Base-by-base conservation (phyloP, 23 tunicate species). In the Halocynthia roretzi region DNA sequence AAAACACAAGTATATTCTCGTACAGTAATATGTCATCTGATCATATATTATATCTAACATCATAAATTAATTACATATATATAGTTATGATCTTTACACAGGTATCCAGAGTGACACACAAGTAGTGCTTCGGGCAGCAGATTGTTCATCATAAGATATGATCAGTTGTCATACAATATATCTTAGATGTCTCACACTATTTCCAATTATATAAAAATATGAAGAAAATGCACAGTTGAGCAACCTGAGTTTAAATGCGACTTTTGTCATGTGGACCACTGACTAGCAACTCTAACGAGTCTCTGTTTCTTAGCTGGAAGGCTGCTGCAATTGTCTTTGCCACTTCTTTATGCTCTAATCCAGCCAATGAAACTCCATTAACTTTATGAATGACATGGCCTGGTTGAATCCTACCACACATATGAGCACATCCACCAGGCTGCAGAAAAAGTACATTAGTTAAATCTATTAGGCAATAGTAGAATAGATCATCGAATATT, bases 371-470 rank as follows among this genome's bases (percentile, higher is more conserved):
- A 50, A 56, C 72, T 7, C 85, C 95, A 63, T 88, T 88, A 10
- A 83, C 95, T 53, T 79, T 77, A 50, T 88, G 95, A 61, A 88
- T 58, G 12, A 88, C 71, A 55, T 88, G 95, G 56, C 95, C 95
- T 0, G 67, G 50, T 53, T 64, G 48, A 18, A 88, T 67, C 7
- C 87, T 76, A 6, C 82, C 84, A 72, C 95, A 78, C 67, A 80
- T 40, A 8, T 88, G 83, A 64, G 95, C 84, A 56, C 95, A 88
- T 58, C 95, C 82, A n/a, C 95, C 95, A 53, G 77, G 81, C 95
- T 88, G 81, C 12, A 67, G 8, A 15, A 8, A 55, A 60, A 50
- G 73, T 60, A 60, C 17, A 15, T 15, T 60, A 15, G 64, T 60
- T 4, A n/a, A 60, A 60, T 60, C 17, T 31, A 4, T 31, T 31